Evolutionary conservation across 2,888 invertebrate species (phyloP).

Genomic region (Heterodera filipjevi): DNA sequence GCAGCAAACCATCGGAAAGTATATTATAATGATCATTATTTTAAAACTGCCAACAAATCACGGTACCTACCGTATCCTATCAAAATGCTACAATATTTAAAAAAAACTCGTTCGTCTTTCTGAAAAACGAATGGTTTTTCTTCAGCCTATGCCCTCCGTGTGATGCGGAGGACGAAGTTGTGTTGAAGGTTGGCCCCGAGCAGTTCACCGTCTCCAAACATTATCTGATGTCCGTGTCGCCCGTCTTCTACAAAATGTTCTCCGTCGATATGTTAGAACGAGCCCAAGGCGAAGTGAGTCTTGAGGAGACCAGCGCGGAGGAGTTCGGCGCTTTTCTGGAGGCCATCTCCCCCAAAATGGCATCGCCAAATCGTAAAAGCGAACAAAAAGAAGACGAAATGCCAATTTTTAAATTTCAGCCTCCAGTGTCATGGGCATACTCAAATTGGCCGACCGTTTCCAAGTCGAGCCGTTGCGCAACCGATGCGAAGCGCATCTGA

Average conservation of each 20-base stretch:
- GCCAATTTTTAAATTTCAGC: background rate
- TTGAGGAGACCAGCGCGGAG: slow-evolving; percentile 16
- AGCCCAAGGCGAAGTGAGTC: slow-evolving; percentile 17
- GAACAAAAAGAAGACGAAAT: background rate
- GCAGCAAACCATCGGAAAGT: background rate
- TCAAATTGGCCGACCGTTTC: slow-evolving; percentile 26
- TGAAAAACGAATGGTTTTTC: background rate
- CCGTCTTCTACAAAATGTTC: slow-evolving; percentile 26
- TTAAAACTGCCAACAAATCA: background rate
- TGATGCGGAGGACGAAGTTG: slow-evolving; percentile 6
- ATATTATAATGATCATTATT: background rate
- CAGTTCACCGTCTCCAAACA: slow-evolving; percentile 22
- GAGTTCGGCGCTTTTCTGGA: slow-evolving; percentile 19
- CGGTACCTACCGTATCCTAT: too few species aligned
- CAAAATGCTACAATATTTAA: too few species aligned
- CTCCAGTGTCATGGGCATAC: slow-evolving; percentile 2
- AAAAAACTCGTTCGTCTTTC: background rate
- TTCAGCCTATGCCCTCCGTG: background rate
- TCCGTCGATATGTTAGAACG: background rate
- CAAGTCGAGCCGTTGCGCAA: slow-evolving; percentile 24
- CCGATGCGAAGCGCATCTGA: slow-evolving; percentile 22
- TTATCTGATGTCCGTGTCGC: slow-evolving; percentile 23
- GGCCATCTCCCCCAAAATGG: slow-evolving; percentile 16
- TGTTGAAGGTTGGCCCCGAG: slow-evolving; percentile 12
- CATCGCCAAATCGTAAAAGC: slow-evolving; percentile 15